Evolutionary conservation across 2,888 invertebrate species (phyloP).

Genomic region (Andrena flavipes): DNA sequence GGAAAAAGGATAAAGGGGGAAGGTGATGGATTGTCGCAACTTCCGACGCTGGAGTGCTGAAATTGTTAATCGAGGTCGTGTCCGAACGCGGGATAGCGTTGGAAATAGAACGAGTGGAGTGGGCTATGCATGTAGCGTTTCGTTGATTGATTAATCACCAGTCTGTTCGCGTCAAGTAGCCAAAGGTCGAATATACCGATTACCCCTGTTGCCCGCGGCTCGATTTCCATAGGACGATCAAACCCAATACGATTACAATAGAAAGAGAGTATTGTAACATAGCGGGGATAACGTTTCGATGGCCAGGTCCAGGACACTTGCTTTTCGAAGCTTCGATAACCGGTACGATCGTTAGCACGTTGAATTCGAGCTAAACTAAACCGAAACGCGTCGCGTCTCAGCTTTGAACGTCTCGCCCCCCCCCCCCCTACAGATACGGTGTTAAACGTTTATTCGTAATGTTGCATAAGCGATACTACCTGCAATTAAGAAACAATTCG

Average conservation of each 20-base stretch:
- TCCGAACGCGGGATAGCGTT: conserved; percentile 26
- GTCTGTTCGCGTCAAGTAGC: conserved; percentile 3
- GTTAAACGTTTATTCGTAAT: not conserved
- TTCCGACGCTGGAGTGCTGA: conserved; percentile 46
- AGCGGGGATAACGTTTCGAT: no score
- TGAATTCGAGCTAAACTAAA: no score
- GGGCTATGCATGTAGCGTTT: not conserved
- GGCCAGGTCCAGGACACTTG: no score
- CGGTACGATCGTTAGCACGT: no score
- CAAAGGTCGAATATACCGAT: not conserved
- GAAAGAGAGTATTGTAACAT: no score
- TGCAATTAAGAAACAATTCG: conserved; percentile 34
- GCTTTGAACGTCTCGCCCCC: no score
- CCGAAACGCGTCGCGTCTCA: no score
- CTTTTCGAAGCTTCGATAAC: no score
- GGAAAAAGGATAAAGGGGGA: not conserved
- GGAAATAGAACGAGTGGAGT: conserved; percentile 21
- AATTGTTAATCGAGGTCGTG: conserved; percentile 68
- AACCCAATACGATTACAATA: no score
- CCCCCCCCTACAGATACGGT: not conserved
- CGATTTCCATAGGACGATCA: not conserved
- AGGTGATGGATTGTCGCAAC: conserved; percentile 24
- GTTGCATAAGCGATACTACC: conserved; percentile 32
- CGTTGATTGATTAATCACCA: conserved; percentile 34
- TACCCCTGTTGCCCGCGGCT: not conserved